Evolutionary conservation across 1,140 invertebrate species (phyloP), one percentile per base, ranked within the genome.

Genomic region (Bombus pyrosoma): DNA sequence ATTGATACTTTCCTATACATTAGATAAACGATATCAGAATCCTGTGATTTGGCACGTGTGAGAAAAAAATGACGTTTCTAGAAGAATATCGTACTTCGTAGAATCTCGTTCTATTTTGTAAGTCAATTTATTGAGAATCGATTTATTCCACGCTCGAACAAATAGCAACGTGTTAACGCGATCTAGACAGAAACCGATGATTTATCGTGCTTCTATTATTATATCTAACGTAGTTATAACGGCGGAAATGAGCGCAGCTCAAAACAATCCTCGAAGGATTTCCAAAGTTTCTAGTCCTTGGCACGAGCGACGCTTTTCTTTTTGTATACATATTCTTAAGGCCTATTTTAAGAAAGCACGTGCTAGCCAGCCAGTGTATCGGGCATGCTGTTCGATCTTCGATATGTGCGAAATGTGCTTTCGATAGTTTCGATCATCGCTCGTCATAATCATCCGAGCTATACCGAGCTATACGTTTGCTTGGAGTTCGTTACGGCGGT

Each of bases 301-400:
- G 8, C n/a, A 28, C 64, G 43, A 13, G 8, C 18, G 18, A 57
- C 25, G n/a, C 28, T 83, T 15, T 68, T 71, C 62, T 64, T 18
- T n/a, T 43, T 32, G 15, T 41, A 32, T 4, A 22, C 18, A 12
- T 25, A n/a, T 18, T n/a, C 15, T 4, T 41, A 37, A 72, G 15
- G 15, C 6, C 76, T 85, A 85, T 85, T 85, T 85, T 85, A 85
- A 85, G 76, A 80, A 34, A 64, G 3, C 57, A 41, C 22, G 28
- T 43, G 82, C 22, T 15, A 2, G n/a, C 37, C 66, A 68, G 15
- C 32, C 4, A 37, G 25, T 34, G 12, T 41, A 28, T 0, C 28
- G 57, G 22, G 39, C 22, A 12, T 82, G 22, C 57, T 18, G 28
- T 34, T 71, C 59, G 47, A 28, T 34, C 12, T 32, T 75, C 28